Conservation (phyloP, 2,888 invertebrate genomes). For the Pammene aurita region DNA sequence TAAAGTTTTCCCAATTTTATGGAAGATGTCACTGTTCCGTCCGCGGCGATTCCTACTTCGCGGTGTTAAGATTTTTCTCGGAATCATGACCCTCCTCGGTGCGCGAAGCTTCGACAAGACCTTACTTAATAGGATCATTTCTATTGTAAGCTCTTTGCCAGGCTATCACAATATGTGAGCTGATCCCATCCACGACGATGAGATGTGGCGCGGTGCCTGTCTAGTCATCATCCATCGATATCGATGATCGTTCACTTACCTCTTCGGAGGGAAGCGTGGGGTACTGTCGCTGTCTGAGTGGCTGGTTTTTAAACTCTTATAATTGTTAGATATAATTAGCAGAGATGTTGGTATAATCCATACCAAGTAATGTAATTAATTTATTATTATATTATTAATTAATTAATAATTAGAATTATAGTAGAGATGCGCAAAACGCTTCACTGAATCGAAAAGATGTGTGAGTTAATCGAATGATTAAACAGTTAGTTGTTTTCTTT, state of each 20-base stretch:
- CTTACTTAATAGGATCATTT: conserved; percentile 43
- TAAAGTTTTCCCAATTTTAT: conserved; percentile 4
- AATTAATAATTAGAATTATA: no score
- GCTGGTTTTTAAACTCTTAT: conserved; percentile 29
- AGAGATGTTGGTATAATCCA: no score
- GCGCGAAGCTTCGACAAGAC: conserved; percentile 4
- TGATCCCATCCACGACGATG: conserved; percentile 56
- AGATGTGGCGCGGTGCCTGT: conserved; percentile 85
- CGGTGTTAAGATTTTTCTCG: conserved; percentile 38
- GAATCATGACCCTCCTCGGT: conserved; percentile 8
- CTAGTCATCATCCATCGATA: conserved; percentile 23
- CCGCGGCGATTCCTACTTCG: conserved; percentile 22
- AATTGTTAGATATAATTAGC: no score
- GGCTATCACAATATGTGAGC: conserved; percentile 41
- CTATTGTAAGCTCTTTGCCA: conserved; percentile 42
- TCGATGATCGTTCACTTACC: conserved; percentile 41
- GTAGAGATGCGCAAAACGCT: no score
- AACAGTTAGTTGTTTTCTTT: no score
- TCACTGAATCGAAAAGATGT: no score
- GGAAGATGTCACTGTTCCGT: conserved; percentile 28
- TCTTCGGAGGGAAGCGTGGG: conserved; percentile 33
- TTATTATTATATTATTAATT: no score
- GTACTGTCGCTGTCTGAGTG: conserved; percentile 42
- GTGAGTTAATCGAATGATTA: no score
- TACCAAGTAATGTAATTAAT: no score